Evolutionary conservation across 2,113 vertebrate genomes (phyloP).

Genomic region (Syngnathus typhle): DNA sequence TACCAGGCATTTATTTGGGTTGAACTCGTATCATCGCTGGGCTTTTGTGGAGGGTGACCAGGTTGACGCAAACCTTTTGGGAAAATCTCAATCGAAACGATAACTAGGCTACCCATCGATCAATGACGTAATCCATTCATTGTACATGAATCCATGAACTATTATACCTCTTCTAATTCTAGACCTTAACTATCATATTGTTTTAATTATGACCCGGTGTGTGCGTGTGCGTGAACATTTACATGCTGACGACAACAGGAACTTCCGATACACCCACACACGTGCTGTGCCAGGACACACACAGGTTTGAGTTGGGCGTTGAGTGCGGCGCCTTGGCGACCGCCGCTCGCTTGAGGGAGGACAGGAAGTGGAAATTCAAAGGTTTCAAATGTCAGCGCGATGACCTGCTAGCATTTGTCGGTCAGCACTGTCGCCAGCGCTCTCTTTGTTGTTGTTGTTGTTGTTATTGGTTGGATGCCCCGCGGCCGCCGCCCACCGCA

Average conservation of each 20-base stretch:
- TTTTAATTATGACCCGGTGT: background rate
- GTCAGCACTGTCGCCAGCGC: slow-evolving; percentile 9
- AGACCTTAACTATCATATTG: background rate
- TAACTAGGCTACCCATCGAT: no score
- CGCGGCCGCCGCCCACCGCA: slow-evolving; percentile 20
- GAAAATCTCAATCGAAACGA: no score
- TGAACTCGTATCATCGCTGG: background rate
- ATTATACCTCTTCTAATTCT: background rate
- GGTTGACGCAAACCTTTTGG: no score
- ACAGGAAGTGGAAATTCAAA: slow-evolving; percentile 1
- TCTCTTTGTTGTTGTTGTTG: slow-evolving; percentile 43
- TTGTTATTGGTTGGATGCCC: slow-evolving; percentile 16
- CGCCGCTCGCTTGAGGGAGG: background rate
- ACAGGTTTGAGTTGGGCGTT: background rate
- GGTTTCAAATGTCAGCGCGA: background rate
- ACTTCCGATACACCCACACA: background rate
- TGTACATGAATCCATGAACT: no score
- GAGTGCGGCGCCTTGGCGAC: background rate
- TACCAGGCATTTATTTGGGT: background rate
- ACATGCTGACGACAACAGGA: background rate
- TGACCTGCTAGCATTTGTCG: background rate
- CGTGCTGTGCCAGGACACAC: background rate
- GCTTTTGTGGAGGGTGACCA: background rate
- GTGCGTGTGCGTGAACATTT: background rate
- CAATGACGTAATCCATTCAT: no score